phyloP scores from a whole-genome alignment of 2,797 vertebrate genomes.

The Miichthys miiuy region DNA sequence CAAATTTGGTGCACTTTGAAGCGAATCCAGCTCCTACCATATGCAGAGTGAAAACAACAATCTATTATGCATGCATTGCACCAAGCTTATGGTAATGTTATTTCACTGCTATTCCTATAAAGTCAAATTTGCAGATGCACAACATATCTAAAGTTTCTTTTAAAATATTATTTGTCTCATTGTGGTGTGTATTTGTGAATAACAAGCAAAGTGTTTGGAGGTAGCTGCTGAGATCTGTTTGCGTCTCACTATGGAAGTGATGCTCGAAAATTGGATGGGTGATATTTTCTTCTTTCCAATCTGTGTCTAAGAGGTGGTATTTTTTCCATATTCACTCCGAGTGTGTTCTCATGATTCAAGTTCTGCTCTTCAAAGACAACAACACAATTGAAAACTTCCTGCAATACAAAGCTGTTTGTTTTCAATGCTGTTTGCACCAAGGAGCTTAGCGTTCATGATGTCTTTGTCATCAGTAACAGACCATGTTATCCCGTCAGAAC shows the following conservation, averaged over 20 bases:
- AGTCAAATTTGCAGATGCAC: constrained; percentile 82
- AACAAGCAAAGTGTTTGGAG: constrained; percentile 61
- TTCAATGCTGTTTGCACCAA: constrained; percentile 41
- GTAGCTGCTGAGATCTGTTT: constrained; percentile 58
- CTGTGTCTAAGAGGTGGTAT: constrained; percentile 60
- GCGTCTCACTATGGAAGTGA: constrained; percentile 56
- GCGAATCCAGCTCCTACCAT: constrained; percentile 89
- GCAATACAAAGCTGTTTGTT: constrained; percentile 53
- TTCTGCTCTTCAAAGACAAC: constrained; percentile 68
- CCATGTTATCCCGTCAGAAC: constrained; percentile 34
- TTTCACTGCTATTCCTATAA: constrained; percentile 84
- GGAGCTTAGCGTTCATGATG: constrained; percentile 28
- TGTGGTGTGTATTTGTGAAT: constrained; percentile 67
- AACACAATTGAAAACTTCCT: constrained; percentile 61
- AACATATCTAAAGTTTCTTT: constrained; percentile 82
- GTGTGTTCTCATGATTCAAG: constrained; percentile 67
- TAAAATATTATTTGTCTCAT: constrained; percentile 80
- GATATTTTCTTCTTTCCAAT: constrained; percentile 64
- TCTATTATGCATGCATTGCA: constrained; percentile 91
- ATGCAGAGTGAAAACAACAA: constrained; percentile 90
- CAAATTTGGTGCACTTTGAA: constrained; percentile 90
- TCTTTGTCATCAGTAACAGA: constrained; percentile 35
- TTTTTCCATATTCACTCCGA: constrained; percentile 50
- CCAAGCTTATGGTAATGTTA: constrained; percentile 91
- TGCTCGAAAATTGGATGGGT: constrained; percentile 62